Base-by-base conservation (phyloP, 2,113 vertebrate genomes). In the Pelvicachromis taeniatus region DNA sequence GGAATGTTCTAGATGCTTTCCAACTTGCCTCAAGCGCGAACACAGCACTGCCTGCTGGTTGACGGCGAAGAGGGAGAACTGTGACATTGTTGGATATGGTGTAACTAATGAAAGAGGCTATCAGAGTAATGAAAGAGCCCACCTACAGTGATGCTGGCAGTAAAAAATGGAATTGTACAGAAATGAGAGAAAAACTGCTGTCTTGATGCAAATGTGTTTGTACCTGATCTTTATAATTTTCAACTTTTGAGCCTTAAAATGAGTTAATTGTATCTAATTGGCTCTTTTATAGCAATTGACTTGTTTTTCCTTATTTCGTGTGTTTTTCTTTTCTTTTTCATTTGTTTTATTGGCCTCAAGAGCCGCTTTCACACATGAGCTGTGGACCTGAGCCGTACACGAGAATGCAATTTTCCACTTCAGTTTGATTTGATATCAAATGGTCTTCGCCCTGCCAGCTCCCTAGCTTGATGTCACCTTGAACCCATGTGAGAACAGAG, bases 11-110 rank as follows among this genome's bases (percentile, higher is more conserved):
- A 19, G 85, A 85, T 6, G 17, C 14, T 61, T 65, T 21, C 42
- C 52, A 2, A 29, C 80, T 78, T 14, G n/a, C 9, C 7, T 83
- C 4, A 8, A 17, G 54, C 16, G 54, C 26, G 78, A 87, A 82
- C 82, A 68, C 48, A 84, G 91, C 86, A 73, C 88, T 77, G 50
- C 81, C 93, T 93, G 82, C 88, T 90, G 91, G 86, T 14, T 17
- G 35, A 70, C 0, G 1, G 56, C n/a, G 8, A n/a, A 21, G 53
- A 16, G 21, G 19, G 58, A 54, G 4, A 42, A 8, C 68, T 35
- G 70, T 68, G 77, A 83, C 53, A 80, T 59, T 3, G 10, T 53
- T 65, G 7, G 63, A 40, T 55, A 9, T 26, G 26, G 31, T 33
- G 35, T 33, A 45, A 88, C 59, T 23, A 73, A 17, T 35, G 6